Conservation (phyloP, 2,113 vertebrate species). For the Lepus europaeus region DNA sequence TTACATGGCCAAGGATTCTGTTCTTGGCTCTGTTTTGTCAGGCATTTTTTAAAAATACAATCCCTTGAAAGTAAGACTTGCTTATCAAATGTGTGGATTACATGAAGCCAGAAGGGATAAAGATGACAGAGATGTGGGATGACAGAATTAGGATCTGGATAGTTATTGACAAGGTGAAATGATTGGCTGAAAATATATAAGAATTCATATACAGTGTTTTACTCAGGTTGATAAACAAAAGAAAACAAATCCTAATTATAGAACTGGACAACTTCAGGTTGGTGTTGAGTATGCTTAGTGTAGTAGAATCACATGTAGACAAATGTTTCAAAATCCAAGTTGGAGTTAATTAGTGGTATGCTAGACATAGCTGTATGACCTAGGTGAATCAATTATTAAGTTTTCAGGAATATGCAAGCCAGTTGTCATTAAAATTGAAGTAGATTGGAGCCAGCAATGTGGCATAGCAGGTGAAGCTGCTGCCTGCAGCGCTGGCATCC, state of each 20-base stretch:
- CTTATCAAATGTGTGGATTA: constrained; percentile 60
- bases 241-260: constrained; percentile 21
- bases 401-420: constrained; percentile 19
- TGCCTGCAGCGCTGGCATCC: no score
- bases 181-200: constrained; percentile 49
- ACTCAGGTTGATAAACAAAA: constrained; percentile 17
- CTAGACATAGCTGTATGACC: not conserved
- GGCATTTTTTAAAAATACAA: not conserved
- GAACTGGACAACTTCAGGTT: not conserved
- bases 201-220: not conserved
- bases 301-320: not conserved
- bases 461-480: no score
- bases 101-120: constrained; percentile 54
- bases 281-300: not conserved
- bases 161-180: constrained; percentile 67
- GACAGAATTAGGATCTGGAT: constrained; percentile 63
- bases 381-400: not conserved
- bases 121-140: constrained; percentile 61
- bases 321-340: constrained; percentile 16
- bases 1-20: constrained; percentile 41
- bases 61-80: not conserved
- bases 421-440: constrained; percentile 38
- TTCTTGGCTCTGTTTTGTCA: constrained; percentile 38
- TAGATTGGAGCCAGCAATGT: no score
- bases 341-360: not conserved